phyloP scores from a whole-genome alignment of 1,140 invertebrate species.

The Rhyacophila brunnea region DNA sequence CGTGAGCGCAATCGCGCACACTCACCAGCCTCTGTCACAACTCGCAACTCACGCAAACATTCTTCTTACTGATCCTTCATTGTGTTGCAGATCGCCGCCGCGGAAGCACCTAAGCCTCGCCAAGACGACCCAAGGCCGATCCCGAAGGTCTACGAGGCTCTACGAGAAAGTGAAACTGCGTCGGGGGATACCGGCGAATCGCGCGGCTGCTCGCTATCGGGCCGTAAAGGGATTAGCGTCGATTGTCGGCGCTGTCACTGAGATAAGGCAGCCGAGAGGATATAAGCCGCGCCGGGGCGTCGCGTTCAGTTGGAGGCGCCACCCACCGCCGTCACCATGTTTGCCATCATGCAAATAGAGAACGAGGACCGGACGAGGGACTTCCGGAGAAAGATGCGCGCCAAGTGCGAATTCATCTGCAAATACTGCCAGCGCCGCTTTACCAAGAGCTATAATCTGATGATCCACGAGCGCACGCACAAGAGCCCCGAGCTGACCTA shows the following conservation, averaged over 20 bases:
- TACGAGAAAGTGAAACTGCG: background rate
- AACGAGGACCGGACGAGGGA: slow-evolving; percentile 86
- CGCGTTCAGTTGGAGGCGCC: slow-evolving; percentile 33
- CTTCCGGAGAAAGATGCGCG: slow-evolving; percentile 89
- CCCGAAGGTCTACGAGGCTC: background rate
- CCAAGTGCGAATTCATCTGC: slow-evolving; percentile 98
- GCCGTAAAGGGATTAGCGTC: slow-evolving; percentile 17
- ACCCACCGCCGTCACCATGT: slow-evolving; percentile 67
- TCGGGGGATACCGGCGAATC: background rate
- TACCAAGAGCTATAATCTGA: slow-evolving; percentile 98
- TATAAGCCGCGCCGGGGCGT: slow-evolving; percentile 13
- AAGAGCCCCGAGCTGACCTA: slow-evolving; percentile 96
- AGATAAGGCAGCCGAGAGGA: slow-evolving; percentile 2
- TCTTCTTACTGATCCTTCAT: slow-evolving; percentile 26
- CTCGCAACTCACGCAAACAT: background rate
- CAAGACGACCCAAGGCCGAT: background rate
- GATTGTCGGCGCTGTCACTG: slow-evolving; percentile 9
- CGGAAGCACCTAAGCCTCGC: slow-evolving; percentile 10
- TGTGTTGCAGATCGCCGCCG: slow-evolving; percentile 34
- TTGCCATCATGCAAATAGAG: slow-evolving; percentile 85
- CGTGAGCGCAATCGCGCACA: too few relatives aligned
- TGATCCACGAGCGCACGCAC: slow-evolving; percentile 98
- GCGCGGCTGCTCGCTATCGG: slow-evolving; percentile 6
- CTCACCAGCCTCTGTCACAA: background rate
- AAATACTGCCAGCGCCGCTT: slow-evolving; percentile 98